A percentile compares a stretch with the other conserved stretches of the same genome.
Conservation (phyloP, 1,140 invertebrate species). For the Pogonomyrmex californicus region DNA sequence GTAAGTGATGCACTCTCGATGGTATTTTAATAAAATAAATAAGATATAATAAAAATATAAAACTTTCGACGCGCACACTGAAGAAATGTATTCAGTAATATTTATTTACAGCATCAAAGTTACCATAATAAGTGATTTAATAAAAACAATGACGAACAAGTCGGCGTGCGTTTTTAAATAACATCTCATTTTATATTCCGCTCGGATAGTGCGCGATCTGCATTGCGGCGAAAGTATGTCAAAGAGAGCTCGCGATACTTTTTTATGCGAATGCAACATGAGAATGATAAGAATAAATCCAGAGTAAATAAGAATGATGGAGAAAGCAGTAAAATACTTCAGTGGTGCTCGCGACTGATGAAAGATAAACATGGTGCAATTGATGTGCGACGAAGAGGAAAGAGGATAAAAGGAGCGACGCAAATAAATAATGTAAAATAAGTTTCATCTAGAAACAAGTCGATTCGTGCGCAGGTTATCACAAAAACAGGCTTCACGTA, state of each 20-base stretch:
- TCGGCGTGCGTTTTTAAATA: conserved; percentile 34
- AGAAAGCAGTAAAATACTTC: neutral
- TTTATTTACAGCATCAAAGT: conserved; percentile 24
- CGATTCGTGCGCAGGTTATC: conserved; percentile 40
- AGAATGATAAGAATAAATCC: conserved; percentile 48
- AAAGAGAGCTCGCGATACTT: conserved; percentile 28
- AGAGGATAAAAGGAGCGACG: conserved; percentile 1
- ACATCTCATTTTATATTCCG: conserved; percentile 43
- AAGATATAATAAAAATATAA: conserved; percentile 23
- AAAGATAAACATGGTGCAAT: neutral
- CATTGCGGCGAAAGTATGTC: conserved; percentile 47
- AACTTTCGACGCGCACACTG: neutral
- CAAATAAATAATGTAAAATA: conserved; percentile 65
- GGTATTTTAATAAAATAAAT: neutral
- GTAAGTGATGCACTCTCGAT: too few relatives aligned
- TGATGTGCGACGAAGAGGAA: conserved; percentile 22
- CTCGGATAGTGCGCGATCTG: conserved; percentile 13
- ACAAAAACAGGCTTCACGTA: conserved; percentile 64
- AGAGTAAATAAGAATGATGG: conserved; percentile 24
- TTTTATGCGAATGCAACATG: conserved; percentile 2
- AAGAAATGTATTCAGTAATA: conserved; percentile 14
- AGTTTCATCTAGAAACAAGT: conserved; percentile 63
- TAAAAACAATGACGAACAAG: conserved; percentile 7
- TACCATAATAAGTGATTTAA: conserved; percentile 13
- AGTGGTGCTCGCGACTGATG: neutral